These are phyloP conservation scores for Thymelicus sylvestris DNA, from an alignment of 2,888 invertebrate species.

Conservation along the genomic window DNA sequence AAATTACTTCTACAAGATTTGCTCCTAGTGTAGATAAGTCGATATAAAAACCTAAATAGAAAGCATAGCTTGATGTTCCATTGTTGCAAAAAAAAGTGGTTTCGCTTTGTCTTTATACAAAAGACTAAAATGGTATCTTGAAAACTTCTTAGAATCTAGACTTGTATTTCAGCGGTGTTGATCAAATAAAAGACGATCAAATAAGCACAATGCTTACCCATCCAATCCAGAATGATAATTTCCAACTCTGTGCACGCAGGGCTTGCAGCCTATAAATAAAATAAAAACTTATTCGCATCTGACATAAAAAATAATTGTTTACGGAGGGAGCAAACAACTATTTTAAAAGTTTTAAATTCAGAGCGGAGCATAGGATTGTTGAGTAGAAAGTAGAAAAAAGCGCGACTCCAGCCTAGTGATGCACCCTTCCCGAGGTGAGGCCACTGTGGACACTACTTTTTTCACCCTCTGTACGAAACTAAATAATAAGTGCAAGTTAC, in stretches of 20 bases:
- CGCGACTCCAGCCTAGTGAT: too few species aligned
- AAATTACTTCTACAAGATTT: too few species aligned
- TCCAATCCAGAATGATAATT: constrained; percentile 97
- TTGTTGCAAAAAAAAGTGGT: not conserved
- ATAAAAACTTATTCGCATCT: constrained; percentile 15
- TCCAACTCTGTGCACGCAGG: constrained; percentile 98
- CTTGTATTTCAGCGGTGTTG: not conserved
- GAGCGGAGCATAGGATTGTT: too few species aligned
- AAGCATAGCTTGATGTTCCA: not conserved
- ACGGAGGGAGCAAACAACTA: too few species aligned
- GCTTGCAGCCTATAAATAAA: constrained; percentile 93
- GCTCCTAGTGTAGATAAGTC: too few species aligned
- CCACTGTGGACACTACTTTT: too few species aligned
- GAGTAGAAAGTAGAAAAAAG: too few species aligned
- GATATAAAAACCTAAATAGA: too few species aligned
- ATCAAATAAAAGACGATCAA: not conserved
- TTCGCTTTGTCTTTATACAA: constrained; percentile 2
- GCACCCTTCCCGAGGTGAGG: too few species aligned
- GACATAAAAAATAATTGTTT: not conserved
- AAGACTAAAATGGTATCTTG: not conserved
- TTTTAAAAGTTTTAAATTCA: too few species aligned
- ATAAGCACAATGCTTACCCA: constrained; percentile 88
- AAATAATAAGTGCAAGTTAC: too few species aligned
- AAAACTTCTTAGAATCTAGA: not conserved
- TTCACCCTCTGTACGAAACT: too few species aligned